Evolutionary conservation across 2,888 invertebrate species (phyloP), one percentile per base, ranked within the genome.

Genomic region (Dynastes hyllus): DNA sequence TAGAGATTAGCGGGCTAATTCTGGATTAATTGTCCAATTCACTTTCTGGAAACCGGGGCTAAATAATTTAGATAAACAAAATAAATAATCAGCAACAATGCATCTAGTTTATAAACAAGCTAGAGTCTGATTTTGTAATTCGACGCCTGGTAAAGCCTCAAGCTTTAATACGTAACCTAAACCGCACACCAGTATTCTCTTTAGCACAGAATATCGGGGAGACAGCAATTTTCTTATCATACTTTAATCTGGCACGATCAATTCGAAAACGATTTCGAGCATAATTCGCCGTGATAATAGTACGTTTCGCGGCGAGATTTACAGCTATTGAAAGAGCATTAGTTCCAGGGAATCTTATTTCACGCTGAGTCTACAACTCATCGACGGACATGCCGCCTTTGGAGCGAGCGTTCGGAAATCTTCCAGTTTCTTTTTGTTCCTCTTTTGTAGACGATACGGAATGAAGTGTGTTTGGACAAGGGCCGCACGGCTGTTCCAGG

Each of bases 351-450:
- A 58, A 73, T 73, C 73, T 73, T 58, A 58, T 73, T 71, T 73
- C 73, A 58, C 61, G 73, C 73, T 73, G 73, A 61, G 55, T 58
- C 58, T 58, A 58, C 73, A 73, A 58, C 73, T 73, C 73, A 73
- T 73, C 73, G 40, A 40, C 73, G 73, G 73, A 58, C 40, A 73
- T 27, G 32, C 55, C 58, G 37, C 58, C 16, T 58, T 37, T 73
- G 40, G 61, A 27, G 29, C 37, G 58, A 40, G 61, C 58, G 58
- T 58, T 58, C 37, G 16, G 58, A 61, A 40, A 45, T 61, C 73
- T 58, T 58, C 73, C 40, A 73, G 9, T 58, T 73, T 73, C 73
- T 58, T 73, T 73, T 58, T 71, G 22, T 9, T 58, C 13, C 58
- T 55, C 45, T 40, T 73, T 22, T 37, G 58, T 58, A 58, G 37